Base-by-base conservation (phyloP, 2,888 invertebrate species). In the Tiliacea aurago region DNA sequence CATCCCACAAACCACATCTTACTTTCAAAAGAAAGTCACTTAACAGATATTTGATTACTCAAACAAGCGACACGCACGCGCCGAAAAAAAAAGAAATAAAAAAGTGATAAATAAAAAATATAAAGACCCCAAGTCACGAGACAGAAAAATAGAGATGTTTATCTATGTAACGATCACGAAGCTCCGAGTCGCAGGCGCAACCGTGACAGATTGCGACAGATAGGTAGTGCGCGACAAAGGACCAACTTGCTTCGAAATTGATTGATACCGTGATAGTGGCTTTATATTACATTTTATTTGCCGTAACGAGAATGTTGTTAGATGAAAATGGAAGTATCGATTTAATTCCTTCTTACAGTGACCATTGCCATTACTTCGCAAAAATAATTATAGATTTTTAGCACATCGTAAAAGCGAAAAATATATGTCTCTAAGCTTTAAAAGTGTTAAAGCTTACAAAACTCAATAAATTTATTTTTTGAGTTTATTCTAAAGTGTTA, bases 81-180 rank as follows among this genome's bases (percentile, higher is more conserved):
- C 70, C 76, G 62, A 79, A 84, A 87, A 78, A n/a, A 73, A 70
- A 64, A 56, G 7, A 75, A 73, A 70, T 53, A 56, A 72, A 71
- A 67, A 65, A 73, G 47, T 33, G 28, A 33, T 20, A 64, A 33
- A 33, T 49, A 72, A 81, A 69, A 75, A 72, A 72, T 51, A 62
- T 76, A 71, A 84, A 80, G 76, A 70, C 78, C 65, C 55, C 65
- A n/a, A 84, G 83, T 84, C 84, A 86, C 84, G 88, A 87, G 83
- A 86, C 76, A 83, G 81, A 81, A 84, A 79, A 86, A 86, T 87
- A 80, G 84, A 91, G 91, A 92, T 91, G 89, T 88, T 88, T 89
- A 92, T 92, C 91, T 72, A 61, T 76, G 56, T 58, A 80, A 81
- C 76, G 84, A 84, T 83, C 86, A 85, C 85, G 88, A 82, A 73